Evolutionary conservation across 2,888 invertebrate genomes (phyloP).

Genomic region (Hirtodrosophila histrioides): DNA sequence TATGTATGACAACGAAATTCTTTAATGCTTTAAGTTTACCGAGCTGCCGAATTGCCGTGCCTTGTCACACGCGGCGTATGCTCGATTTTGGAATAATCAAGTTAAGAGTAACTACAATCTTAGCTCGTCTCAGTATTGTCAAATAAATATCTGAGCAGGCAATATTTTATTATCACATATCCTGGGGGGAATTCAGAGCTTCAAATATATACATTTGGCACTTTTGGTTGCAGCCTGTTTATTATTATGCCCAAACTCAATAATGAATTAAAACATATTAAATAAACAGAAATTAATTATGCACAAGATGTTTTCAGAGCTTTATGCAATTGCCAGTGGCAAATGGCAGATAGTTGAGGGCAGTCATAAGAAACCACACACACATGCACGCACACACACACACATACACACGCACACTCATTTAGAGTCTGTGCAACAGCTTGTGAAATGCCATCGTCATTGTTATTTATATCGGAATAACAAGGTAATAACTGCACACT

Average conservation of each 20-base stretch:
- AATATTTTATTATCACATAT: background rate
- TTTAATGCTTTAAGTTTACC: constrained; percentile 12
- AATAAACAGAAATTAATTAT: constrained; percentile 79
- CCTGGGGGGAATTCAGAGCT: too few species aligned
- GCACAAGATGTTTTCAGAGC: constrained; percentile 60
- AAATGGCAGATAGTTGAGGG: constrained; percentile 38
- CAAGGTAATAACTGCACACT: constrained; percentile 81
- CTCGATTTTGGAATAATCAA: constrained; percentile 35
- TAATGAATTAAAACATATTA: constrained; percentile 74
- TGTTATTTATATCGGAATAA: constrained; percentile 78
- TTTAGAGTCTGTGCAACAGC: constrained; percentile 31
- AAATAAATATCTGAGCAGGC: too few species aligned
- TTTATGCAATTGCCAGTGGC: constrained; percentile 56
- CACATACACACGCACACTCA: background rate
- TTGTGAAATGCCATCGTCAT: constrained; percentile 47
- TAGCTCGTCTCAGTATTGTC: too few species aligned
- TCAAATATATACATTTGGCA: constrained; percentile 9
- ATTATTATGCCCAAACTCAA: constrained; percentile 59
- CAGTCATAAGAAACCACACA: constrained; percentile 10
- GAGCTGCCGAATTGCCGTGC: background rate
- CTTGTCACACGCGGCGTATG: constrained; percentile 45
- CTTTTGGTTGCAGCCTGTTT: constrained; percentile 21
- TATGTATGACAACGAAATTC: constrained; percentile 22
- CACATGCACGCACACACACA: background rate
- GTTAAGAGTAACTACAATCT: background rate